Evolutionary conservation across 2,113 vertebrate species (phyloP).

Genomic region (Sylvilagus bachmani): DNA sequence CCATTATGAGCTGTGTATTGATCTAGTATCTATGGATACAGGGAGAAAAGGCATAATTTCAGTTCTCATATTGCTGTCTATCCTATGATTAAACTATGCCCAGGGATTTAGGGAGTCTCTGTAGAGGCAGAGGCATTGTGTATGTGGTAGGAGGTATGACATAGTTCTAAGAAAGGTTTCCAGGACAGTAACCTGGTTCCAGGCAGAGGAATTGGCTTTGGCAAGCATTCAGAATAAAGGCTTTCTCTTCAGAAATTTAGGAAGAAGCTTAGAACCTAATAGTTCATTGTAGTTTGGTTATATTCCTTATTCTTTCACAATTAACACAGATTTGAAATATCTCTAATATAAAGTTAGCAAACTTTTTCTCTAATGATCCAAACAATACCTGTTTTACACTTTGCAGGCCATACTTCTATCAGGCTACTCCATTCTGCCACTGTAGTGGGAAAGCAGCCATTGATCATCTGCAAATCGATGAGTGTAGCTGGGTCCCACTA

Average conservation of each 20-base stretch:
- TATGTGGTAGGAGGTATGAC: neutral
- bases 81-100: neutral
- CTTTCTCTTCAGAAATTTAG: neutral
- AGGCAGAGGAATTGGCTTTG: neutral
- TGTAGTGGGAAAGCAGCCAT: neutral
- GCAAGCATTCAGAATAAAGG: neutral
- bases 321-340: neutral
- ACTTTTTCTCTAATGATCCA: neutral
- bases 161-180: neutral
- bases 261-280: neutral
- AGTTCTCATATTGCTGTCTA: neutral
- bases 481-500: neutral
- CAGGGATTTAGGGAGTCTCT: neutral
- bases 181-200: neutral
- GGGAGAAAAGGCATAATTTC: neutral
- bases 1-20: neutral
- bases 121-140: neutral
- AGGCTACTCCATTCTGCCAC: neutral
- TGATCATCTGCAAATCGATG: neutral
- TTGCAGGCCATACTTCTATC: neutral
- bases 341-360: neutral
- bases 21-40: neutral
- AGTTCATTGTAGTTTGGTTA: neutral
- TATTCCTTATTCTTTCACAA: conserved; percentile 1
- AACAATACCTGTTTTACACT: neutral